Evolutionary conservation across 1,140 invertebrate genomes (phyloP).

Genomic region (Micrasema longulum): DNA sequence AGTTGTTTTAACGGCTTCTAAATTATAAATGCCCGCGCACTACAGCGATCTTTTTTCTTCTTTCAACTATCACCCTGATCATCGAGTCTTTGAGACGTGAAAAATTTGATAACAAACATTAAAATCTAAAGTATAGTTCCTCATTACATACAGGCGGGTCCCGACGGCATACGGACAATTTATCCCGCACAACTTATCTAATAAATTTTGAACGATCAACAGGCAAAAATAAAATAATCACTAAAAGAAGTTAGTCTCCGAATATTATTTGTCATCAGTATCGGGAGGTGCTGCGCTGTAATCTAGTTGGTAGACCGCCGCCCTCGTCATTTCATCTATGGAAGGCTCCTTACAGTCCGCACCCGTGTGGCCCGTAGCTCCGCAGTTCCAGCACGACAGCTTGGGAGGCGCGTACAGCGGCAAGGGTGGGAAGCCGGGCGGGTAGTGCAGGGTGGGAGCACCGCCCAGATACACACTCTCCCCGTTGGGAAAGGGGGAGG

Average conservation of each 20-base stretch:
- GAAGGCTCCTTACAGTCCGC: constrained; percentile 86
- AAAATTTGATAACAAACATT: constrained; percentile 44
- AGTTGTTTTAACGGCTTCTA: constrained; percentile 36
- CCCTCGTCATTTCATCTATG: constrained; percentile 87
- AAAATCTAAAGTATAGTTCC: constrained; percentile 45
- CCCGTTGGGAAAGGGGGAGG: constrained; percentile 55
- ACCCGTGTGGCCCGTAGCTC: constrained; percentile 80
- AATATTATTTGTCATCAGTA: constrained; percentile 61
- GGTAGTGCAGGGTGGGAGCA: constrained; percentile 57
- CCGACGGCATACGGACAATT: constrained; percentile 26
- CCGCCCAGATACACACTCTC: constrained; percentile 48
- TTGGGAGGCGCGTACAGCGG: constrained; percentile 69
- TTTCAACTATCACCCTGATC: constrained; percentile 51
- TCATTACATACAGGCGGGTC: constrained; percentile 25
- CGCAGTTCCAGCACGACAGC: constrained; percentile 80
- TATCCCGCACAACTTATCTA: constrained; percentile 44
- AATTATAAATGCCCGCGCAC: constrained; percentile 50
- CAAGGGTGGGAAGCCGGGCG: constrained; percentile 67
- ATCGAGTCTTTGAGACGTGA: constrained; percentile 50
- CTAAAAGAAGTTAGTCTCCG: constrained; percentile 12
- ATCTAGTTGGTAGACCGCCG: constrained; percentile 73
- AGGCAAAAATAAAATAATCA: constrained; percentile 40
- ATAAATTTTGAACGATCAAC: constrained; percentile 47
- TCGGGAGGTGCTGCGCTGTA: constrained; percentile 67
- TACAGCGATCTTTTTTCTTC: constrained; percentile 48